phyloP scores from a whole-genome alignment of 2,797 vertebrate genomes.

The Pseudomugil gertrudae region DNA sequence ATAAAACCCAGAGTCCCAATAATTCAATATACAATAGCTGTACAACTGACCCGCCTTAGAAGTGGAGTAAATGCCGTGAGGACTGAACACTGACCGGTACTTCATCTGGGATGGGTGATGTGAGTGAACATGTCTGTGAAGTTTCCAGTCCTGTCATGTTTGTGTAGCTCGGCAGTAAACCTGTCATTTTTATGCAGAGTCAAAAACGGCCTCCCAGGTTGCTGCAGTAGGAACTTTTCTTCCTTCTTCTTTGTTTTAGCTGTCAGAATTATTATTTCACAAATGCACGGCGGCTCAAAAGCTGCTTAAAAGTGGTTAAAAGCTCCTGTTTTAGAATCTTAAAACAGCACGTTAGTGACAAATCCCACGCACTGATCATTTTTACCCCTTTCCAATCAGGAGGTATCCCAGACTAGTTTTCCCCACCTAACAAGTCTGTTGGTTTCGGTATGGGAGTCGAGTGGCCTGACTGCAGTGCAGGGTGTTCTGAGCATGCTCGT shows the following conservation, averaged over 20 bases:
- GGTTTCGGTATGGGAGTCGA: conserved; percentile 35
- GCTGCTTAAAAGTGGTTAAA: conserved; percentile 16
- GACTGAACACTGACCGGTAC: conserved; percentile 52
- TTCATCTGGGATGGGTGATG: conserved; percentile 34
- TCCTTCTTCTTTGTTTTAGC: conserved; percentile 9
- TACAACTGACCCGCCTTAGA: conserved; percentile 71
- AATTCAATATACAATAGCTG: conserved; percentile 80
- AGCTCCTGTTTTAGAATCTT: conserved; percentile 25
- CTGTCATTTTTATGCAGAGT: conserved; percentile 22
- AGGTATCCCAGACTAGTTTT: conserved; percentile 36
- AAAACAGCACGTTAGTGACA: conserved; percentile 30
- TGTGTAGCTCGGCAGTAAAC: conserved; percentile 21
- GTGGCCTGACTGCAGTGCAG: conserved; percentile 42
- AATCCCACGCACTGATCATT: conserved; percentile 18
- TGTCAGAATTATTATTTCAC: conserved; percentile 3
- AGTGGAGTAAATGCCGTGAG: conserved; percentile 45
- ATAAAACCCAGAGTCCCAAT: conserved; percentile 69
- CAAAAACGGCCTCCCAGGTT: conserved; percentile 17
- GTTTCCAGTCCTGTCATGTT: conserved; percentile 37
- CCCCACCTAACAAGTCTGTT: conserved; percentile 33
- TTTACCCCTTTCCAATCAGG: conserved; percentile 18
- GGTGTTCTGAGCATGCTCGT: conserved; percentile 37
- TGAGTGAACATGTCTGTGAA: conserved; percentile 29
- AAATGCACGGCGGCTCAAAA: conserved; percentile 1
- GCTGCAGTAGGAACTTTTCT: conserved; percentile 32